phyloP scores from a whole-genome alignment of 2,797 vertebrate species.

The Anas acuta region DNA sequence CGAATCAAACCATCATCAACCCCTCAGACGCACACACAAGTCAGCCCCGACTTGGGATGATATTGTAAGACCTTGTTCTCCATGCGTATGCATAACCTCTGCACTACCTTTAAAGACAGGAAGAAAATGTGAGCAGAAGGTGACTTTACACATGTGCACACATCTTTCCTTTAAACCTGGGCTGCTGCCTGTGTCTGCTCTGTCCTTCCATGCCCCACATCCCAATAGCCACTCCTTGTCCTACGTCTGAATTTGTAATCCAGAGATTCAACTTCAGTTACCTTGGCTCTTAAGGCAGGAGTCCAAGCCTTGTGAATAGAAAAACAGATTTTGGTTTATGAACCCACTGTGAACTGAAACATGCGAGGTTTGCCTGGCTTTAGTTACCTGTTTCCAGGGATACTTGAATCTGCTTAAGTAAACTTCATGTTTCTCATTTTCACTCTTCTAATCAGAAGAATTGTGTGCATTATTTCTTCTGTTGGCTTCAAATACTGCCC shows the following conservation, averaged over 20 bases:
- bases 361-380: neutral
- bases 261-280: neutral
- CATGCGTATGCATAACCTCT: neutral
- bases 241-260: neutral
- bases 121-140: neutral
- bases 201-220: neutral
- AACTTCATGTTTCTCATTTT: neutral
- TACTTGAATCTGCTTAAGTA: conserved; percentile 9
- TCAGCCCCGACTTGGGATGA: neutral
- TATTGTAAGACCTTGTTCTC: fast-evolving
- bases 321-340: neutral
- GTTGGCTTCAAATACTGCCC: neutral
- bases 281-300: neutral
- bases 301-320: neutral
- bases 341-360: neutral
- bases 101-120: neutral
- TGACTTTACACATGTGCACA: neutral
- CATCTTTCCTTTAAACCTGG: neutral
- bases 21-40: fast-evolving
- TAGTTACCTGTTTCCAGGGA: conserved; percentile 46
- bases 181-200: neutral
- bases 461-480: neutral
- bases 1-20: neutral
- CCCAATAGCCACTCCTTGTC: neutral
- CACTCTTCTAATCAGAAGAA: neutral